Evolutionary conservation across 2,113 vertebrate genomes (phyloP), one percentile per base, ranked within the genome.

Genomic region (Phalacrocorax carbo): DNA sequence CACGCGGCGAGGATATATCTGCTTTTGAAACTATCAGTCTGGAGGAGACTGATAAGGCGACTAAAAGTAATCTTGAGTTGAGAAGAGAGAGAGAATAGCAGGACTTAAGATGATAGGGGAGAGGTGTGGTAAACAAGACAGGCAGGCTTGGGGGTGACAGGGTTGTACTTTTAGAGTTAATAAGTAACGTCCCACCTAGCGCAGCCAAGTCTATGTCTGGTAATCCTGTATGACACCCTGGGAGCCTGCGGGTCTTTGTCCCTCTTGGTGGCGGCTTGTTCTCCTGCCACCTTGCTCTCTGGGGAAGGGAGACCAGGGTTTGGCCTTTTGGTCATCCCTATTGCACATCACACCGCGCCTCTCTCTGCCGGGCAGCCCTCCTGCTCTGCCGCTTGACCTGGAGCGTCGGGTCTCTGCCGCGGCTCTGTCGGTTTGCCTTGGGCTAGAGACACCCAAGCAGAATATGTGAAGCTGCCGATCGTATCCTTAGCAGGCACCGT

Each of bases 1-100:
- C 44, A 32, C 5, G 0, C 2, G 0, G 38, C 0, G 6, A 88
- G 80, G 73, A 76, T 94, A 57, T 94, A 91, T 96, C 87, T 93
- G 68, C 40, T 89, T 94, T 95, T 88, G 91, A 95, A 97, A 82
- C 95, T 49, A 73, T 94, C 96, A 66, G 83, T 57, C 96, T 97
- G 94, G 92, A 94, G 83, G 94, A 94, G 92, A 46, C 95, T 97
- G 97, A 97, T 97, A 97, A 96, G 93, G 27, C 15, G 11, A 87
- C 82, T 70, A 77, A 66, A 84, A 94, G 92, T 85, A 95, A 97
- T 93, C 95, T 93, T 27, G 44, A 96, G 76, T 51, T 94, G 84
- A 93, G 95, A 90, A 95, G 46, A 96, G 77, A 79, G 82, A 65
- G 60, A 90, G 82, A 90, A 94, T 89, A 90, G 62, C 30, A 73